Percentiles rank a stretch among this genome's conserved stretches.
phyloP scores from a whole-genome alignment of 2,113 vertebrate species.

The Pitta sordida region DNA sequence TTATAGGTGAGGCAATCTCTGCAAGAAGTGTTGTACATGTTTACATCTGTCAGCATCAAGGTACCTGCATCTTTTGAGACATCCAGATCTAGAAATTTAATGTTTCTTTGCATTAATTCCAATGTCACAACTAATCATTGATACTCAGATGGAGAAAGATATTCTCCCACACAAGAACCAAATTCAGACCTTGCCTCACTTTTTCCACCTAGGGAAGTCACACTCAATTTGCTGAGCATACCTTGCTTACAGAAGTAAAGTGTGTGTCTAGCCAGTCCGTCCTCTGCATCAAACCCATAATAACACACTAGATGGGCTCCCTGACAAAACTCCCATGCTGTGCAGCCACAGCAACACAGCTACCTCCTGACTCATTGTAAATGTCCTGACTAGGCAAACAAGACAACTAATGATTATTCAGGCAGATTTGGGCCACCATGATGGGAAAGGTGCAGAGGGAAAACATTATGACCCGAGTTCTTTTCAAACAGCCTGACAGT shows the following conservation, averaged over 20 bases:
- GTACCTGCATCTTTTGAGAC: neutral
- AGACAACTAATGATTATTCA: constrained; percentile 71
- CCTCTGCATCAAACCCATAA: neutral
- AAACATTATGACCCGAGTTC: constrained; percentile 73
- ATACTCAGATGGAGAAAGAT: neutral
- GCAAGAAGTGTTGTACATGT: neutral
- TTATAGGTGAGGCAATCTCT: neutral
- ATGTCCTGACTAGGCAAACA: constrained; percentile 78
- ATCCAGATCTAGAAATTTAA: neutral
- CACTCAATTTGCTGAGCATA: neutral
- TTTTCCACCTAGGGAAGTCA: neutral
- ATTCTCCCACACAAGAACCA: neutral
- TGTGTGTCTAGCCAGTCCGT: neutral
- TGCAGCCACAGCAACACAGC: constrained; percentile 64
- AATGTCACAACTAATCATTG: neutral
- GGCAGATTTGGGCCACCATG: constrained; percentile 74
- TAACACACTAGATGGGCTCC: neutral
- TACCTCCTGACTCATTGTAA: constrained; percentile 70
- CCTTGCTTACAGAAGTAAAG: neutral
- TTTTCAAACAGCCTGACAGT: constrained; percentile 83
- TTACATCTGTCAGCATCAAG: neutral
- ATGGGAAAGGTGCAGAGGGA: constrained; percentile 80
- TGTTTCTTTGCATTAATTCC: neutral
- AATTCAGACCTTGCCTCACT: neutral
- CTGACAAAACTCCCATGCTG: neutral